Conservation (phyloP, 2,888 invertebrate species). For the Cenopis cana region DNA sequence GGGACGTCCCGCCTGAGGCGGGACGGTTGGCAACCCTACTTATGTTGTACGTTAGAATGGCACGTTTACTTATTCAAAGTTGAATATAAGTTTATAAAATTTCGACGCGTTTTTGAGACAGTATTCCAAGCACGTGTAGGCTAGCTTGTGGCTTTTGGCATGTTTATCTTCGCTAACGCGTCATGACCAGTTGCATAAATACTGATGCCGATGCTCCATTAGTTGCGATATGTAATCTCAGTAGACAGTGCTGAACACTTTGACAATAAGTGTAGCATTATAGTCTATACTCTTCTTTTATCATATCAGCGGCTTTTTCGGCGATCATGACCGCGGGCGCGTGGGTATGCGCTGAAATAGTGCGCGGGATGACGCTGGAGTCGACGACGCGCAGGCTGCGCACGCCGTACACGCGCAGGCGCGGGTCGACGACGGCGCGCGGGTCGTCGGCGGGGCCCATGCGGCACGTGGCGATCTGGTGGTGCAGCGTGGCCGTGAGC, state of each 20-base stretch:
- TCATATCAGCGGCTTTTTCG: conserved; percentile 89
- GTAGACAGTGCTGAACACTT: neutral
- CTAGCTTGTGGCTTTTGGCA: too few species aligned
- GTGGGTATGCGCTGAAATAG: conserved; percentile 88
- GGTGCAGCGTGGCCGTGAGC: conserved; percentile 86
- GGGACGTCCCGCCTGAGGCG: too few species aligned
- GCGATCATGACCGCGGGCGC: conserved; percentile 90
- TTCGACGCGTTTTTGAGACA: too few species aligned
- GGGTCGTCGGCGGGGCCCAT: conserved; percentile 88
- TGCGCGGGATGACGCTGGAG: conserved; percentile 88
- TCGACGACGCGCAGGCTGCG: conserved; percentile 87
- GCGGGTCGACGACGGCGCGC: conserved; percentile 87
- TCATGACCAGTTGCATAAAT: too few species aligned
- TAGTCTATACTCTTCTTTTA: conserved; percentile 78
- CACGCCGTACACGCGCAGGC: conserved; percentile 86
- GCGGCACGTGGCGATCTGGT: conserved; percentile 88
- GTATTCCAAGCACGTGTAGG: too few species aligned
- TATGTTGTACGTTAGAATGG: too few species aligned
- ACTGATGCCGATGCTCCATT: too few species aligned
- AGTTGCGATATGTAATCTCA: too few species aligned
- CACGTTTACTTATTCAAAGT: too few species aligned
- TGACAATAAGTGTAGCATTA: neutral
- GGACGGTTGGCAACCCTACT: too few species aligned
- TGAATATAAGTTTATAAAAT: too few species aligned
- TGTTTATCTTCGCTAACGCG: too few species aligned